Percentiles rank a stretch among this genome's conserved stretches.
Conservation (phyloP, 2,888 invertebrate species). For the Drosophila paranaensis region DNA sequence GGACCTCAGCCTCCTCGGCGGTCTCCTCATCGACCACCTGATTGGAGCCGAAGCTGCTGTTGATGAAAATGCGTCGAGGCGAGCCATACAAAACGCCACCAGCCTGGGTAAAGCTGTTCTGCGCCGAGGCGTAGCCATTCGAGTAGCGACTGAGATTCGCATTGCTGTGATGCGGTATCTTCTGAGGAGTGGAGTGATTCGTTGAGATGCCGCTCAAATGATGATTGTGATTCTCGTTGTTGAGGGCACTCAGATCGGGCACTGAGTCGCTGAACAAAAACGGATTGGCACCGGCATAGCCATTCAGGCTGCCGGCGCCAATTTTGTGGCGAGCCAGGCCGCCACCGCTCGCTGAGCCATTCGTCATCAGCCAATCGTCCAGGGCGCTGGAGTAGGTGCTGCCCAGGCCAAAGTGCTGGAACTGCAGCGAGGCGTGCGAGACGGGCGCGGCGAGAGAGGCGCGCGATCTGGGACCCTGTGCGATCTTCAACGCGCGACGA, state of each 20-base stretch:
- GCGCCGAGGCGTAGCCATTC: constrained; percentile 82
- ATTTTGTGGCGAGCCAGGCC: constrained; percentile 85
- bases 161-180: constrained; percentile 83
- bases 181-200: constrained; percentile 84
- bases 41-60: constrained; percentile 83
- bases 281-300: constrained; percentile 83
- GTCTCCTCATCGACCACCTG: constrained; percentile 84
- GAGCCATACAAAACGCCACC: constrained; percentile 80
- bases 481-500: constrained; percentile 86
- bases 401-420: constrained; percentile 83
- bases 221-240: constrained; percentile 83
- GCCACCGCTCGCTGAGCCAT: constrained; percentile 82
- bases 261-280: constrained; percentile 84
- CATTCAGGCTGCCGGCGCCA: constrained; percentile 79
- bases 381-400: constrained; percentile 86
- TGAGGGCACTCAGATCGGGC: constrained; percentile 83
- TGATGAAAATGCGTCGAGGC: constrained; percentile 83
- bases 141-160: constrained; percentile 82
- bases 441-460: constrained; percentile 85
- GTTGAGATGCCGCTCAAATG: constrained; percentile 83
- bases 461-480: constrained; percentile 84
- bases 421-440: constrained; percentile 83
- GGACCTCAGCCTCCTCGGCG: constrained; percentile 83
- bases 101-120: constrained; percentile 81
- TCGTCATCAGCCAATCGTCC: constrained; percentile 86